These are phyloP conservation scores for Drosophila virilis DNA, from an alignment of 1,140 invertebrate genomes.

Conservation along the genomic window DNA sequence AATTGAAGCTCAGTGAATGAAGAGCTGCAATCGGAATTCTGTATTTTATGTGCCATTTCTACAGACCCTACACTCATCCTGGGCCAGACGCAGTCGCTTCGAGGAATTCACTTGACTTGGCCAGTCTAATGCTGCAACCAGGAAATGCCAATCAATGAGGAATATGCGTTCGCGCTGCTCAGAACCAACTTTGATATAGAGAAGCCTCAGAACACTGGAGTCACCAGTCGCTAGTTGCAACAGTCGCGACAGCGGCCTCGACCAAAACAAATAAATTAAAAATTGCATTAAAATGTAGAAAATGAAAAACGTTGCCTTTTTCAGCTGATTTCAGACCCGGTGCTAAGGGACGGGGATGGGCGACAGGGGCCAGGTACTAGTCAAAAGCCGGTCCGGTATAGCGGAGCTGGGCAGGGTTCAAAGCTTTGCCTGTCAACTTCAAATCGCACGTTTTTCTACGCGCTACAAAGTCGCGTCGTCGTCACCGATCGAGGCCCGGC, in stretches of 20 bases:
- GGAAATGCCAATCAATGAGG: slow-evolving; percentile 83
- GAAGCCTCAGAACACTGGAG: slow-evolving; percentile 19
- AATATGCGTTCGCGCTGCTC: slow-evolving; percentile 66
- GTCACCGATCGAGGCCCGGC: slow-evolving; percentile 55
- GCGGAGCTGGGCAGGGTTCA: slow-evolving; percentile 68
- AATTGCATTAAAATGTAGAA: slow-evolving; percentile 83
- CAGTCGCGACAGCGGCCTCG: slow-evolving; percentile 44
- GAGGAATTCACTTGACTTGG: slow-evolving; percentile 81
- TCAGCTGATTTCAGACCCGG: slow-evolving; percentile 67
- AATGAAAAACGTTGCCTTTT: slow-evolving; percentile 81
- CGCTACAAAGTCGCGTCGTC: slow-evolving; percentile 73
- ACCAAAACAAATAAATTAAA: slow-evolving; percentile 82
- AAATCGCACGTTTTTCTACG: slow-evolving; percentile 82
- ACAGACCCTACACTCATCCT: slow-evolving; percentile 48
- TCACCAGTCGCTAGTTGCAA: slow-evolving; percentile 17
- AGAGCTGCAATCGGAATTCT: slow-evolving; percentile 12
- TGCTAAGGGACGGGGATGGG: not conserved
- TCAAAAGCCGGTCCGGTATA: slow-evolving; percentile 23
- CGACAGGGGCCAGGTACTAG: slow-evolving; percentile 9
- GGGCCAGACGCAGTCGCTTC: slow-evolving; percentile 49
- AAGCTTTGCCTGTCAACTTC: slow-evolving; percentile 78
- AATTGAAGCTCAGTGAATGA: slow-evolving; percentile 32
- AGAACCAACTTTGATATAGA: slow-evolving; percentile 29
- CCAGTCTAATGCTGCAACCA: slow-evolving; percentile 78
- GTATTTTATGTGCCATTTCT: slow-evolving; percentile 1